Evolutionary conservation across 2,888 invertebrate species (phyloP).

Genomic region (Muscina levida): DNA sequence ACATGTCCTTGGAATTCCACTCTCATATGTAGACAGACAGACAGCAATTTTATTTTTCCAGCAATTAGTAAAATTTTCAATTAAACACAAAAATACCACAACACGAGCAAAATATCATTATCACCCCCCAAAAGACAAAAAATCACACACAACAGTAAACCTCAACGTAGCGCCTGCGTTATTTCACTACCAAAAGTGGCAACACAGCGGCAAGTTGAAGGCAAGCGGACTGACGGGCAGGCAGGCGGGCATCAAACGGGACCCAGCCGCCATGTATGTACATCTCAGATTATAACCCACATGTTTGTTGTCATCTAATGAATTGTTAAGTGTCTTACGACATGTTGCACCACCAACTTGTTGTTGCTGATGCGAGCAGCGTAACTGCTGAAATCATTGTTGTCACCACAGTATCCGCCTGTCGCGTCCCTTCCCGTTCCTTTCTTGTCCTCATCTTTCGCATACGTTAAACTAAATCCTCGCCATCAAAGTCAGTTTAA

Average conservation of each 20-base stretch:
- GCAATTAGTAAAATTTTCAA: too few relatives aligned
- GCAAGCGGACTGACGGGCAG: not conserved
- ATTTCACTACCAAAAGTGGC: constrained; percentile 2
- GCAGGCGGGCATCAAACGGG: not conserved
- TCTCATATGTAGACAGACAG: too few relatives aligned
- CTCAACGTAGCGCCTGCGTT: constrained; percentile 24
- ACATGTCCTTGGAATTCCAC: too few relatives aligned
- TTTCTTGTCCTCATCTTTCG: not conserved
- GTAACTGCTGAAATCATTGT: constrained; percentile 47
- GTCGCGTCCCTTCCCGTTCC: not conserved
- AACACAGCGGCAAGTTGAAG: not conserved
- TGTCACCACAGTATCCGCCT: too few relatives aligned
- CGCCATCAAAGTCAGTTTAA: not conserved
- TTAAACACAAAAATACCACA: too few relatives aligned
- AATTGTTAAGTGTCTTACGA: constrained; percentile 75
- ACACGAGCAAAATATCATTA: not conserved
- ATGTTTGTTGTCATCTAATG: constrained; percentile 72
- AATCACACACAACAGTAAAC: too few relatives aligned
- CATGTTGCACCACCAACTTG: constrained; percentile 66
- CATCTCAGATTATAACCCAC: constrained; percentile 52
- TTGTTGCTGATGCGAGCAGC: constrained; percentile 30
- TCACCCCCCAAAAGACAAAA: not conserved
- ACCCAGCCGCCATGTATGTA: not conserved
- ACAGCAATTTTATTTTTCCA: too few relatives aligned
- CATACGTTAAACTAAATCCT: constrained; percentile 20